phyloP scores from a whole-genome alignment of 2,797 vertebrate species.

The Gobionotothen gibberifrons region DNA sequence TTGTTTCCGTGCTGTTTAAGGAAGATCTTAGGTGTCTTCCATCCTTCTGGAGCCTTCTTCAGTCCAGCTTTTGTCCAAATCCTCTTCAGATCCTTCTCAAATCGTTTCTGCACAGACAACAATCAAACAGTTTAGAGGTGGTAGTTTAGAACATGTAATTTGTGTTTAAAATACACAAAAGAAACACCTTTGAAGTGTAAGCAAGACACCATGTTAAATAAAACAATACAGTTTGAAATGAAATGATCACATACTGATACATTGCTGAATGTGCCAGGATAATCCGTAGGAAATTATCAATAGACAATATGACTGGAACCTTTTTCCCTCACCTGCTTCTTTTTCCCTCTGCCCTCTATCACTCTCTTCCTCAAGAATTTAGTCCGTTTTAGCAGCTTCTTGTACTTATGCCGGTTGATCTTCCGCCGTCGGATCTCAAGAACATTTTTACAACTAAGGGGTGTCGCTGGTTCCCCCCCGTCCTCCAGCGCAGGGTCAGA shows the following conservation, averaged over 20 bases:
- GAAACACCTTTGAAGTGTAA: background rate
- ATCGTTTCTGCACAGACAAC: constrained; percentile 79
- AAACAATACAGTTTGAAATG: background rate
- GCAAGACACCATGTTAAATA: rapidly evolving
- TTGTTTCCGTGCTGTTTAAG: constrained; percentile 75
- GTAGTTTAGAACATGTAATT: background rate
- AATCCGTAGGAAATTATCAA: background rate
- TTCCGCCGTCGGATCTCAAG: constrained; percentile 93
- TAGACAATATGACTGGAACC: background rate
- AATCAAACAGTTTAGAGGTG: constrained; percentile 1
- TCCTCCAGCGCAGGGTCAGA: constrained; percentile 70
- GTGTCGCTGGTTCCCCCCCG: constrained; percentile 31
- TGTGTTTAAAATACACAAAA: background rate
- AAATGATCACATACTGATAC: background rate
- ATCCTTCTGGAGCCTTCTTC: constrained; percentile 87
- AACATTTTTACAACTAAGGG: constrained; percentile 89
- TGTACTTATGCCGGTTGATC: constrained; percentile 95
- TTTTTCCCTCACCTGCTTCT: constrained; percentile 88
- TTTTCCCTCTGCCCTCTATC: constrained; percentile 81
- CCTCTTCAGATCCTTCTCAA: constrained; percentile 89
- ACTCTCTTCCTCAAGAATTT: constrained; percentile 88
- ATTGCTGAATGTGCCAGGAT: background rate
- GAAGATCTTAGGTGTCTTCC: constrained; percentile 90
- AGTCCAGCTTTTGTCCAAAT: constrained; percentile 91
- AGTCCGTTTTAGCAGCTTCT: constrained; percentile 89